Base-by-base conservation (phyloP, 2,797 vertebrate species). In the Nannoperca obscura region DNA sequence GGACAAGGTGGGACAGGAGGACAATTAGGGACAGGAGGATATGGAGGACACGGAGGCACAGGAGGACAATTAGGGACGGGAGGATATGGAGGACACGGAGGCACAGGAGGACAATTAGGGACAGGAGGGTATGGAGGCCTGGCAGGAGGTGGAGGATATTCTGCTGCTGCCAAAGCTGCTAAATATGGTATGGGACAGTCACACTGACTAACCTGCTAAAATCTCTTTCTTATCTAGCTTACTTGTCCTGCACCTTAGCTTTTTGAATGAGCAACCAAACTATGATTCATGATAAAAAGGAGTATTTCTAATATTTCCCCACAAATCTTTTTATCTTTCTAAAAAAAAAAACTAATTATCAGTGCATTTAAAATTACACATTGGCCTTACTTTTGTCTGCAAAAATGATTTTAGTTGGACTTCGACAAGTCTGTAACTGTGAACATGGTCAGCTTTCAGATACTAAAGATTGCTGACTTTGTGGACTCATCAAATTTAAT, bases 81-180 rank as follows among this genome's bases (percentile, higher is more conserved):
- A 4, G 68, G 52, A 57, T 52, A 53, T 22, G 20, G 52, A 38
- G 78, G 64, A 44, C 20, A 27, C 0, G 74, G 84, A 1, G 83
- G 76, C 0, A 13, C 61, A 9, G 63, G 47, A 54, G 22, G 32
- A 0, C 53, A 40, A 24, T 0, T 30, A 0, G 78, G 61, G 1
- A 15, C 50, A 0, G 73, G 63, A 4, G 68, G 52, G 52, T 52
- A 53, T 22, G 20, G 52, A 38, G 78, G 64, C 38, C 20, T 22
- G 0, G 74, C 61, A 9, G 63, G 47, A 54, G 22, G 32, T 27
- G 24, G 24, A 80, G 83, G 77, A 65, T 88, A 88, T 38, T 44
- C 46, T n/a, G 38, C 77, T 19, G 88, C 83, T 70, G 83, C 82
- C 12, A 91, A 87, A 81, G 86, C 88, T 72, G 81, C 83, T 49